Percentiles rank a stretch among this genome's conserved stretches.
These are phyloP conservation scores for Acipenser transmontanus DNA, from an alignment of 2,797 vertebrate species.

Conservation along the genomic window DNA sequence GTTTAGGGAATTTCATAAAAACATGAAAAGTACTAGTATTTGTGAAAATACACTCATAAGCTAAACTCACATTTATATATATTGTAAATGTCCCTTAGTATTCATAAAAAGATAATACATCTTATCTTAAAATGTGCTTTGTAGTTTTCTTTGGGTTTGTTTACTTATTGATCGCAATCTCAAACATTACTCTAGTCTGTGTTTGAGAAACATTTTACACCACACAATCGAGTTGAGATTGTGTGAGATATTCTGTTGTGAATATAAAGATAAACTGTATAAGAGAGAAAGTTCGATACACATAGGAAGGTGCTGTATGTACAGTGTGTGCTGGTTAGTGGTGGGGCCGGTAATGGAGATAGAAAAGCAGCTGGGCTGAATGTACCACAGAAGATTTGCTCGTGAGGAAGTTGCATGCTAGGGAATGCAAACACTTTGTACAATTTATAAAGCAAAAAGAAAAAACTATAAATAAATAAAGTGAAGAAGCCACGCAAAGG, in stretches of 20 bases:
- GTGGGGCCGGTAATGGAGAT: not conserved
- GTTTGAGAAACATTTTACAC: no score
- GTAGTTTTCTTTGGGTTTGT: not conserved
- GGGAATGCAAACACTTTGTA: slow-evolving; percentile 43
- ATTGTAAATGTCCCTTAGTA: not conserved
- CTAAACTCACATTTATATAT: not conserved
- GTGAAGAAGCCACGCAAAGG: no score
- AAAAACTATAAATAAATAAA: not conserved
- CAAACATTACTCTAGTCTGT: no score
- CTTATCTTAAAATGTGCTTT: not conserved
- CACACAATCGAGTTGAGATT: no score
- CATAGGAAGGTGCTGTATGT: no score
- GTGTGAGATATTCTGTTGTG: no score
- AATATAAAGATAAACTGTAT: no score
- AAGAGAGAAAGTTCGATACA: no score
- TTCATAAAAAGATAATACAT: not conserved
- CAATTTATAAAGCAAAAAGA: slow-evolving; percentile 42
- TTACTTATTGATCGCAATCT: no score
- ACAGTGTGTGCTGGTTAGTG: not conserved
- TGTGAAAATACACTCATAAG: no score
- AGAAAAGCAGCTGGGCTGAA: slow-evolving; percentile 28
- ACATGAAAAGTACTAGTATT: no score
- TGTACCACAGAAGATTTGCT: slow-evolving; percentile 31
- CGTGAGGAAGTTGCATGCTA: slow-evolving; percentile 24
- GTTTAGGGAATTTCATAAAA: no score